Evolutionary conservation across 2,113 vertebrate species (phyloP).

Genomic region (Carollia perspicillata): DNA sequence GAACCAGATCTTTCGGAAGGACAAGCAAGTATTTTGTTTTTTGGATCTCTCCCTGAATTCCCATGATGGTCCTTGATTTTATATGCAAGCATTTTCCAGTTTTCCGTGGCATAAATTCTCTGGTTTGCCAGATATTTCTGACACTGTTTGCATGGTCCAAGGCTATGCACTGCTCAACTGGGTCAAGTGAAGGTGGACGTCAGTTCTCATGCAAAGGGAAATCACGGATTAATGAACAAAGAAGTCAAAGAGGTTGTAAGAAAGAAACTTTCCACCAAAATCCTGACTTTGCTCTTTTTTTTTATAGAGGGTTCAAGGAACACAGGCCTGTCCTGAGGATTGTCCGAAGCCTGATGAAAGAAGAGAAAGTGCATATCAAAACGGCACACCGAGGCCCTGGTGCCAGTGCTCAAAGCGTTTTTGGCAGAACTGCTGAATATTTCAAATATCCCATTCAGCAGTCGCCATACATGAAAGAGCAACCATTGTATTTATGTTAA

Average conservation of each 20-base stretch:
- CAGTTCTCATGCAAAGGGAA: conserved; percentile 3
- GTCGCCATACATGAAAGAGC: not conserved
- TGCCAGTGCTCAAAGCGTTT: not conserved
- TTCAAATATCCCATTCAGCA: not conserved
- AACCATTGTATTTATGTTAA: not conserved
- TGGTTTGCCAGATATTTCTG: conserved; percentile 1
- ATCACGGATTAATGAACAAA: conserved; percentile 32
- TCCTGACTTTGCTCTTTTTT: not conserved
- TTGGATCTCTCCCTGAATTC: not conserved
- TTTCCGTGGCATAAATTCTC: conserved; percentile 24
- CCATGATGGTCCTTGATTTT: conserved; percentile 1
- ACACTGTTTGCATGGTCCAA: not conserved
- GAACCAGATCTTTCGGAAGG: not conserved
- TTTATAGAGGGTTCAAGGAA: not conserved
- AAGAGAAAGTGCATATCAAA: not conserved
- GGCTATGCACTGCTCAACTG: not conserved
- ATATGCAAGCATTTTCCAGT: conserved; percentile 34
- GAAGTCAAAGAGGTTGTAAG: not conserved
- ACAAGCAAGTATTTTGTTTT: not conserved
- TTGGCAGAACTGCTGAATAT: conserved; percentile 2
- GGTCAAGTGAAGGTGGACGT: conserved; percentile 39
- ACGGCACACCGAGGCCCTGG: not conserved
- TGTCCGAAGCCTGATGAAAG: not conserved
- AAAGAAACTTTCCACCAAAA: not conserved
- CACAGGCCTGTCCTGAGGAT: not conserved